phyloP scores from a whole-genome alignment of 2,797 vertebrate species.

The Lophius americanus region DNA sequence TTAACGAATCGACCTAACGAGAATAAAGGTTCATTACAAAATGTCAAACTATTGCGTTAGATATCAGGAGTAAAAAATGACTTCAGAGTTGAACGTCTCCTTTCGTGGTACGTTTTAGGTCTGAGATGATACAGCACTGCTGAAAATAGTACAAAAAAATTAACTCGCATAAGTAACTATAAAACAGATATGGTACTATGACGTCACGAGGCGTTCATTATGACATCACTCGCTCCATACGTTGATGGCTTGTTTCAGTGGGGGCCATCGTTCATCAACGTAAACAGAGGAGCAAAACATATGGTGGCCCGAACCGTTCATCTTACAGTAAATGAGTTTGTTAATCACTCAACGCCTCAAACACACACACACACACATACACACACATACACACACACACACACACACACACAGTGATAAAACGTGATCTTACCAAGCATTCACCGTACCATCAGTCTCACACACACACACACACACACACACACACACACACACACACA shows the following conservation, averaged over 20 bases:
- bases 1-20: not conserved
- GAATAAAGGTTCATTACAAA: not conserved
- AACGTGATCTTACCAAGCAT: slow-evolving; percentile 32
- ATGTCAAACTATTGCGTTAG: slow-evolving; percentile 9
- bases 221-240: slow-evolving; percentile 25
- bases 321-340: slow-evolving; percentile 59
- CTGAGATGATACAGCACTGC: slow-evolving; percentile 59
- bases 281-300: slow-evolving; percentile 39
- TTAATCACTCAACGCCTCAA: slow-evolving; percentile 39
- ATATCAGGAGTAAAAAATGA: not conserved
- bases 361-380: slow-evolving; percentile 20
- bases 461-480: slow-evolving; percentile 41
- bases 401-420: slow-evolving; percentile 34
- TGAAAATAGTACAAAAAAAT: slow-evolving; percentile 5
- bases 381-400: not conserved
- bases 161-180: not conserved
- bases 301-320: slow-evolving; percentile 37
- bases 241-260: slow-evolving; percentile 59
- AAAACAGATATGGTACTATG: slow-evolving; percentile 23
- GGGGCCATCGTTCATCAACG: slow-evolving; percentile 43
- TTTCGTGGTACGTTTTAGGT: slow-evolving; percentile 29
- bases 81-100: slow-evolving; percentile 3
- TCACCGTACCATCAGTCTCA: slow-evolving; percentile 57
- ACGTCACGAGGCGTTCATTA: slow-evolving; percentile 40
- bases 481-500: slow-evolving; percentile 34